Base-by-base conservation (phyloP, 2,888 invertebrate genomes). In the Carpatolechia fugitivella region DNA sequence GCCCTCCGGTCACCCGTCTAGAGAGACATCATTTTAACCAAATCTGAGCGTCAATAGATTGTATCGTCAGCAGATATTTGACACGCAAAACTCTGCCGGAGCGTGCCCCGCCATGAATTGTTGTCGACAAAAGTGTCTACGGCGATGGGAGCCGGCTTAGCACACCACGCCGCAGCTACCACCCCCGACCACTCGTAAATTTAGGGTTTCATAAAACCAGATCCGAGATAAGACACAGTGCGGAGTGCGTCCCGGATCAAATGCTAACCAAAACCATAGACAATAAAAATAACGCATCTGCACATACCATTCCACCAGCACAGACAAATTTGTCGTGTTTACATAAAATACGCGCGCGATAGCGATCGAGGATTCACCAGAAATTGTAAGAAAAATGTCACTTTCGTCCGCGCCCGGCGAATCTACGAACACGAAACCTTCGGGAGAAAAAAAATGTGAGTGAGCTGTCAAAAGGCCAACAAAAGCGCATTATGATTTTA, bases 191-290 rank as follows among this genome's bases (percentile, higher is more conserved):
- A 70, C 85, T 89, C 90, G 89, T 90, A 90, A 90, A 90, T 90
- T 90, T 89, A 89, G 90, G 90, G 90, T 89, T 90, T 90, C 89
- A 90, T 90, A 90, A 90, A 89, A 90, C 89, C 89, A 88, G 90
- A 90, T 90, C 77, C 72, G 80, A 90, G 90, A 90, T 90, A 90
- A 90, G 87, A 88, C 88, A 87, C 87, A 87, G 88, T 85, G 87
- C 80, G 80, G 83, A 85, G 84, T 83, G 80, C 72, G 76, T 79
- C 86, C 86, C 87, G 85, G 86, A 87, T 89, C 89, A 86, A 89
- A 89, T 87, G 87, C 83, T 84, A 83, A 69, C 78, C 70, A 71
- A 31, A 75, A 68, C 70, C 74, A 80, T 82, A 84, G 82, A 86
- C 84, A 87, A 88, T 87, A 85, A 85, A 85, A 88, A 80, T 82